Base-by-base conservation (phyloP, 2,888 invertebrate genomes). In the Macaria notata region DNA sequence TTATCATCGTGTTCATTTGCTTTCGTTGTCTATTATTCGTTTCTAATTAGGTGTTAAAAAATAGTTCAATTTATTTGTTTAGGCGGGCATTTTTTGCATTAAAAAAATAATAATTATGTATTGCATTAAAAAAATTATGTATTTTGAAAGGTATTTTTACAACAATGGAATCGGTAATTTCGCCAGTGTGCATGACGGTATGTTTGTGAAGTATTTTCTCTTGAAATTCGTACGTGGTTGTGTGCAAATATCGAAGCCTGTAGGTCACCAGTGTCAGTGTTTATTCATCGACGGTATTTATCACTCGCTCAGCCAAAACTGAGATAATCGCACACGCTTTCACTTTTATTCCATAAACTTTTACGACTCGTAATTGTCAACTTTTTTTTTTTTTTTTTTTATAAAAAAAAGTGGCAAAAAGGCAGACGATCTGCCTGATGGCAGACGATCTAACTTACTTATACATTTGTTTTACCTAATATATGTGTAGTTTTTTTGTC, bases 241-340 rank as follows among this genome's bases (percentile, higher is more conserved):
- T 81, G 84, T 85, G 86, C 75, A 82, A 83, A 86, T 86, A 51
- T 67, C 63, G 62, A 64, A 67, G 61, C 56, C 50, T 63, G 59
- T 66, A 66, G 68, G 71, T 67, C 62, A 73, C 59, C 72, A 74
- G 76, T 74, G 74, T 81, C 72, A 74, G 76, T 74, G 74, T 81
- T 74, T 71, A 73, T 75, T 76, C 72, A 73, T 66, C 69, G 73
- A 64, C 68, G 72, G 69, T 73, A 76, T 75, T 78, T 75, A 74
- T 72, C 72, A 73, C 63, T 54, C 71, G 70, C 72, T 66, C 70
- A 69, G 57, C 53, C 58, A 53, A 63, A 60, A 56, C 43, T 57
- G 43, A 55, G 42, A 53, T 55, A 46, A n/a, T 33, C 42, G 47
- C 30, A 31, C 29, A 67, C 65, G 71, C 77, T 78, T 75, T 79